Conservation (phyloP, 2,797 vertebrate species). For the Sphenodon punctatus region DNA sequence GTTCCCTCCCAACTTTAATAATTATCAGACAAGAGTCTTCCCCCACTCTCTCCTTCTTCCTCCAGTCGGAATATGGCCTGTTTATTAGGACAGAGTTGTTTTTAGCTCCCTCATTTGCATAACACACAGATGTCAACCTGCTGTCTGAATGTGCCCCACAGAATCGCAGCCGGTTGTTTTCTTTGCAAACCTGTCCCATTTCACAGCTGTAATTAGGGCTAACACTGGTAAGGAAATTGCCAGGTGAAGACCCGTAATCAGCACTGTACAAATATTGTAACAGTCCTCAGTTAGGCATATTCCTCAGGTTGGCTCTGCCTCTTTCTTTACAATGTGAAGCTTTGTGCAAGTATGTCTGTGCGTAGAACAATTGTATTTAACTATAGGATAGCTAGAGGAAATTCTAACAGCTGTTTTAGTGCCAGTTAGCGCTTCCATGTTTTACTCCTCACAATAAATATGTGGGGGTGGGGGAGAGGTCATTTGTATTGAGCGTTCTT, state of each 20-base stretch:
- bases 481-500: background rate
- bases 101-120: constrained; percentile 52
- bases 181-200: constrained; percentile 38
- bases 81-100: constrained; percentile 50
- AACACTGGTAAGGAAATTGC: constrained; percentile 28
- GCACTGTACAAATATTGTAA: constrained; percentile 3
- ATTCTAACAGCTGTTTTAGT: constrained; percentile 1
- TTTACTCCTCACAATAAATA: background rate
- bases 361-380: constrained; percentile 25
- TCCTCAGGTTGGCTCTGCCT: constrained; percentile 1
- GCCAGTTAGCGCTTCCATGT: background rate
- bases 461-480: background rate
- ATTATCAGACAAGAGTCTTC: constrained; percentile 57
- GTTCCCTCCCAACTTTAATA: constrained; percentile 66
- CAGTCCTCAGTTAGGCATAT: constrained; percentile 19
- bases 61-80: constrained; percentile 46
- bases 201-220: constrained; percentile 41
- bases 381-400: background rate
- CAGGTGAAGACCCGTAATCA: constrained; percentile 34
- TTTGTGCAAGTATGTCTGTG: background rate
- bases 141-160: constrained; percentile 29
- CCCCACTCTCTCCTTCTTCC: constrained; percentile 27
- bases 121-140: constrained; percentile 67
- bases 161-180: constrained; percentile 60
- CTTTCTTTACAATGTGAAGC: constrained; percentile 18